phyloP scores from a whole-genome alignment of 2,113 vertebrate species.

The Aythya baeri region DNA sequence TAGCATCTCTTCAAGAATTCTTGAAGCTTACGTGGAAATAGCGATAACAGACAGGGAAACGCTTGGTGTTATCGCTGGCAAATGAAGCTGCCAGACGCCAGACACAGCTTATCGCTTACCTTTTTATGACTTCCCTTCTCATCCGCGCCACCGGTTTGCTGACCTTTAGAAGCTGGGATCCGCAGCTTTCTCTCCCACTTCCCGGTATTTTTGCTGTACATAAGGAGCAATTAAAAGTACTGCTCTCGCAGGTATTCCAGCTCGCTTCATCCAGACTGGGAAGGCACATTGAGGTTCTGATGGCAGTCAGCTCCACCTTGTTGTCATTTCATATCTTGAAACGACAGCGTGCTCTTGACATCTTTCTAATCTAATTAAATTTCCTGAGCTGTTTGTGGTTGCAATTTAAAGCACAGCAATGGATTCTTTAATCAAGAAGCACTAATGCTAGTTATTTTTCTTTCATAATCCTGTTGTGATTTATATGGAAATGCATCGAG shows the following conservation, averaged over 20 bases:
- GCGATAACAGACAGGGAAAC: background rate
- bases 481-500: background rate
- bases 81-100: background rate
- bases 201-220: background rate
- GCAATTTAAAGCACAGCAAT: background rate
- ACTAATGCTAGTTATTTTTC: background rate
- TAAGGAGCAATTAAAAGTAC: background rate
- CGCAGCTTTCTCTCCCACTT: background rate
- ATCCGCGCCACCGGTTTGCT: background rate
- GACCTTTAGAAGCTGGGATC: background rate
- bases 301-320: background rate
- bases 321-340: background rate
- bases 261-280: background rate
- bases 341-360: background rate
- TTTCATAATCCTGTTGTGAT: background rate
- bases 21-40: background rate
- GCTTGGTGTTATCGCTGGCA: background rate
- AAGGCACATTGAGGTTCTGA: constrained; percentile 1
- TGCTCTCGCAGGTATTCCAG: background rate
- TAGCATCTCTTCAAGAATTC: background rate
- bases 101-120: background rate
- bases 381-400: constrained; percentile 10
- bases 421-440: background rate
- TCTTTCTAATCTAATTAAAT: constrained; percentile 5
- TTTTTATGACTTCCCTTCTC: constrained; percentile 16